A percentile compares a stretch with the other conserved stretches of the same genome.
phyloP scores from a whole-genome alignment of 92 coral and sea anemone species.

The Epizoanthus fatuus region DNA sequence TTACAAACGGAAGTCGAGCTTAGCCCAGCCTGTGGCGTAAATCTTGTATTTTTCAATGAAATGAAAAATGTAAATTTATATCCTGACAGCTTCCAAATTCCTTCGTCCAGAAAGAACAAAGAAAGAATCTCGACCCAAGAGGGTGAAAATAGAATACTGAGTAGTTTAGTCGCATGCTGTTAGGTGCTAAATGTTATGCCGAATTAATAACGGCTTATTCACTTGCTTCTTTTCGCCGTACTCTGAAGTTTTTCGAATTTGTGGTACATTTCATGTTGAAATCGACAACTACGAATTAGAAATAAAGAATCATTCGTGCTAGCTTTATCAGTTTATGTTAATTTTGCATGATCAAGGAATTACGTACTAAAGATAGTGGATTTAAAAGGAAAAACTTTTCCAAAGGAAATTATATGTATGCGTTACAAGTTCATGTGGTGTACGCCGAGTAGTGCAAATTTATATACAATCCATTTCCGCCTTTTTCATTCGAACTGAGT shows the following conservation, averaged over 20 bases:
- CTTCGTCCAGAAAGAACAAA: constrained; percentile 21
- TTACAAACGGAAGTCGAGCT: constrained; percentile 36
- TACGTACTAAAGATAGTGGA: too few relatives aligned
- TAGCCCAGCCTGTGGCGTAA: background rate
- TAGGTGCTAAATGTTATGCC: background rate
- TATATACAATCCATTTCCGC: background rate
- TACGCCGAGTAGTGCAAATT: background rate
- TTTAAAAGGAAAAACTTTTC: too few relatives aligned
- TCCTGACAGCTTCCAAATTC: background rate
- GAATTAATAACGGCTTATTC: background rate
- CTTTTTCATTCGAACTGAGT: background rate
- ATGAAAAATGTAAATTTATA: constrained; percentile 17
- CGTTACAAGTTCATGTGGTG: background rate
- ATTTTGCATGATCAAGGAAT: background rate
- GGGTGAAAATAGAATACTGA: constrained; percentile 6
- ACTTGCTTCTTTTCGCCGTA: background rate
- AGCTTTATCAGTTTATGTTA: background rate
- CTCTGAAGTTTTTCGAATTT: background rate
- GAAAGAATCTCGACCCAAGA: background rate
- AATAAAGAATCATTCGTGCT: background rate
- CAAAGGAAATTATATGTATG: too few relatives aligned
- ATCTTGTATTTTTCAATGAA: constrained; percentile 15
- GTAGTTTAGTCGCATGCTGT: constrained; percentile 4
- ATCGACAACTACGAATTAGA: background rate
- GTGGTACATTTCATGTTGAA: constrained; percentile 2